Evolutionary conservation across 2,888 invertebrate genomes (phyloP).

Genomic region (Epistrophe eligans): DNA sequence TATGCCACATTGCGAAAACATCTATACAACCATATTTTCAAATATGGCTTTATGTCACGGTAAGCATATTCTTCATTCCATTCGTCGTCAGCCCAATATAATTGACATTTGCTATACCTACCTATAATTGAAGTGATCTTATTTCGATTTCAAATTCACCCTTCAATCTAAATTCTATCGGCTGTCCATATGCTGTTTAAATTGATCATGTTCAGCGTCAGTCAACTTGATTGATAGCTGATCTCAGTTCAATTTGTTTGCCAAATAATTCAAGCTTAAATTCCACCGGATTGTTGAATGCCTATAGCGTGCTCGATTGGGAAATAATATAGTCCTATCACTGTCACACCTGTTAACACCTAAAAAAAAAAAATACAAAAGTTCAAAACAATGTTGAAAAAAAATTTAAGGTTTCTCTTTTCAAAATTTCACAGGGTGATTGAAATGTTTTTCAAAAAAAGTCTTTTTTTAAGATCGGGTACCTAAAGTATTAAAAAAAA

Average conservation of each 20-base stretch:
- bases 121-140: neutral
- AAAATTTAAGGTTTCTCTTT: neutral
- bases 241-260: constrained; percentile 10
- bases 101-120: constrained; percentile 2
- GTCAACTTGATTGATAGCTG: constrained; percentile 37
- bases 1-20: no score
- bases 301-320: neutral
- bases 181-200: constrained; percentile 9
- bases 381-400: neutral
- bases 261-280: constrained; percentile 12
- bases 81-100: neutral
- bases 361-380: neutral
- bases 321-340: neutral
- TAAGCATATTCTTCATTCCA: no score
- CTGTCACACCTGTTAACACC: constrained; percentile 33
- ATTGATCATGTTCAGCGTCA: constrained; percentile 10
- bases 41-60: no score
- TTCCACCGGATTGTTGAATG: neutral
- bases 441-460: neutral
- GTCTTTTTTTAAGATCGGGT: no score
- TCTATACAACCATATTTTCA: no score
- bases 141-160: neutral
- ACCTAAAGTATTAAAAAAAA: no score
- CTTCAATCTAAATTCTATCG: constrained; percentile 13
- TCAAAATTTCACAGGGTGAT: constrained; percentile 2